Evolutionary conservation across 1,140 invertebrate species (phyloP).

Genomic region (Aporrectodea caliginosa): DNA sequence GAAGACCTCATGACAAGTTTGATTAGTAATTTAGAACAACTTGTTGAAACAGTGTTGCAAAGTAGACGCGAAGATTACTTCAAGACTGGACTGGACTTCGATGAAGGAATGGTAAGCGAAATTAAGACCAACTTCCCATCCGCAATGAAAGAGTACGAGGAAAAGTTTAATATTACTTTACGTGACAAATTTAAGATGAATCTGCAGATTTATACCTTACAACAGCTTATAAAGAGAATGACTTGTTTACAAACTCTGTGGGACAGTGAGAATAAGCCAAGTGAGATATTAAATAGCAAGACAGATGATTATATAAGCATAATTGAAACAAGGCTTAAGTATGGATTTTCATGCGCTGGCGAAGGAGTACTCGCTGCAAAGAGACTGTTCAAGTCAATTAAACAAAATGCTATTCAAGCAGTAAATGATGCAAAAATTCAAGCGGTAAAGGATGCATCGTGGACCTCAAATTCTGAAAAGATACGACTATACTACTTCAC

Average conservation of each 20-base stretch:
- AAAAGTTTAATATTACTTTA: neutral
- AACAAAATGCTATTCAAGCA: neutral
- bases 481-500: neutral
- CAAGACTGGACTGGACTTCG: neutral
- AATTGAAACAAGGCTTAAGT: neutral
- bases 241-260: neutral
- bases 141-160: neutral
- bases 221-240: neutral
- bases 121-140: neutral
- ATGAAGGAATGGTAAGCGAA: neutral
- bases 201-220: neutral
- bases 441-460: neutral
- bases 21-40: neutral
- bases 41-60: neutral
- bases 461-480: neutral
- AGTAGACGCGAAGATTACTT: neutral
- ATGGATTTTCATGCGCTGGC: neutral
- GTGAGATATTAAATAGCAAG: neutral
- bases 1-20: neutral
- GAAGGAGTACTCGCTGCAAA: neutral
- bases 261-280: neutral
- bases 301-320: neutral
- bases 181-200: neutral
- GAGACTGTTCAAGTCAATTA: neutral
- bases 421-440: neutral